Evolutionary conservation across 2,888 invertebrate species (phyloP), one percentile per base, ranked within the genome.

Genomic region (Megalurothrips usitatus): DNA sequence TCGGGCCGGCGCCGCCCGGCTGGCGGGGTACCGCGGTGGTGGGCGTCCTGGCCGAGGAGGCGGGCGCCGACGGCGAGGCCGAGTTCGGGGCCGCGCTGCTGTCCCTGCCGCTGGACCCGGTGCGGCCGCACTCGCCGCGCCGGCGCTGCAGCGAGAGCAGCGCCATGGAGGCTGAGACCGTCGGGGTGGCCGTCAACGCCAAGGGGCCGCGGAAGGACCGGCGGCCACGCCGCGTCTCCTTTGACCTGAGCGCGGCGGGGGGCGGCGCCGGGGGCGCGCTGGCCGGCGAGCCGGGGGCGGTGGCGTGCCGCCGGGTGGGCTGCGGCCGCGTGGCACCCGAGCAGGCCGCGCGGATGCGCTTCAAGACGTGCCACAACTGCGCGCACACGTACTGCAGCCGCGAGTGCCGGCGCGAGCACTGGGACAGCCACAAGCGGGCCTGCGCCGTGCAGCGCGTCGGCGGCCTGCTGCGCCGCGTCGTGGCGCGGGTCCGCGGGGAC

Each of bases 351-450:
- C 92, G 94, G 84, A 90, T 91, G 84, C 90, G 91, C 85, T 98
- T 93, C 89, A 97, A 97, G 87, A 94, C 94, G 84, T 97, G 96
- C 88, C 97, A 97, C 89, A 97, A 98, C 87, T 98, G 98, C 89
- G 94, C 95, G 84, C 96, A 96, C 86, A 92, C 94, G 86, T 98
- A 98, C 88, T 98, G 98, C 88, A 95, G 96, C 82, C 91, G 95
- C 82, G 93, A 94, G 85, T 98, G 98, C 87, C 91, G 98, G 43
- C 90, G 95, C 82, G 92, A 94, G 19, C 97, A 98, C 87, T 98
- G 97, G 97, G 94, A 96, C 86, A 93, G 94, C 85, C 98, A 98
- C 86, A 92, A 96, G 82, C 94, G 94, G 85, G 94, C 94, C 63
- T 98, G 98, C 87, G 89, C 96, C 83, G 96, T 96, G 87, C 96